These are phyloP conservation scores for Hypena proboscidalis DNA, from an alignment of 2,888 invertebrate genomes.

Conservation along the genomic window DNA sequence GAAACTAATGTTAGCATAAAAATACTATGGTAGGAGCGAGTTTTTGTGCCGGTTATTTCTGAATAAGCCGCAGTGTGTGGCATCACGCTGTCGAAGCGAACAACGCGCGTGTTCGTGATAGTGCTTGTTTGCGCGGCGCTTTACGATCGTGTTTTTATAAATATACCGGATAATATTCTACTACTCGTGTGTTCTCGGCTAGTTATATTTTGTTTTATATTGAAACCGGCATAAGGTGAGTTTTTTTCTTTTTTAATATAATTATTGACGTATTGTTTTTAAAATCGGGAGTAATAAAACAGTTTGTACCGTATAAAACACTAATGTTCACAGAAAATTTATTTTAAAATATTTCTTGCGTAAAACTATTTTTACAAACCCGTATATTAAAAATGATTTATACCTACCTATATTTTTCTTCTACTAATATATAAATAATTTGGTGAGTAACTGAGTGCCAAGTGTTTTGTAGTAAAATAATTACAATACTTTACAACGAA, in stretches of 20 bases:
- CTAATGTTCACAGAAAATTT: too few species aligned
- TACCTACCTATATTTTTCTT: too few species aligned
- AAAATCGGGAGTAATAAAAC: too few species aligned
- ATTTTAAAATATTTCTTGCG: too few species aligned
- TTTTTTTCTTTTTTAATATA: neutral
- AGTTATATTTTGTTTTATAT: conserved; percentile 11
- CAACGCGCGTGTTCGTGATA: conserved; percentile 56
- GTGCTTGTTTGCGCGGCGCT: conserved; percentile 63
- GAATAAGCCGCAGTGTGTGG: conserved; percentile 36
- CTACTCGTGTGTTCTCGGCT: conserved; percentile 10
- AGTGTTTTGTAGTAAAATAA: too few species aligned
- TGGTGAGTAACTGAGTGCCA: too few species aligned
- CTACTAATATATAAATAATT: too few species aligned
- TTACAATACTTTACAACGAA: too few species aligned
- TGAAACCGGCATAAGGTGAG: conserved; percentile 21
- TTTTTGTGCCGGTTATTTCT: conserved; percentile 20
- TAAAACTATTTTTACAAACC: too few species aligned
- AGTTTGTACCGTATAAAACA: too few species aligned
- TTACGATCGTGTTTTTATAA: conserved; percentile 55
- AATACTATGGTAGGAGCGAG: conserved; percentile 3
- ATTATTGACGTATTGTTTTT: neutral
- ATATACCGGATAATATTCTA: conserved; percentile 29
- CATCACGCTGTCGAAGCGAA: conserved; percentile 39
- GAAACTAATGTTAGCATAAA: conserved; percentile 28
- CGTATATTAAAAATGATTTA: too few species aligned